These are phyloP conservation scores for Andrena praecox DNA, from an alignment of 2,888 invertebrate genomes.

Conservation along the genomic window DNA sequence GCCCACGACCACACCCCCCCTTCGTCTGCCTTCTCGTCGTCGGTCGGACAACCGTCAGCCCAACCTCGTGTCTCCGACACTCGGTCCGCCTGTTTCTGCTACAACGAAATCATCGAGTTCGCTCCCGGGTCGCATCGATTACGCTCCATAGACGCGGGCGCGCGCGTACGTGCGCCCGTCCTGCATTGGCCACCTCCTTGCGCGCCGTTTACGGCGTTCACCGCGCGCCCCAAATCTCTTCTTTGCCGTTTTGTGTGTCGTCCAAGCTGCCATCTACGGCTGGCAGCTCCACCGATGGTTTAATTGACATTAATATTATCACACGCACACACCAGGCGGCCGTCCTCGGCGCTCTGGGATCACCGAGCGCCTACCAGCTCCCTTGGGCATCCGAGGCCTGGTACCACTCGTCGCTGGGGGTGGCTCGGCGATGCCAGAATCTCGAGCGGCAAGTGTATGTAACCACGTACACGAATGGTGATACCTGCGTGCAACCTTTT, in stretches of 20 bases:
- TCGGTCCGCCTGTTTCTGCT: constrained; percentile 58
- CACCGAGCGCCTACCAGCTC: not conserved
- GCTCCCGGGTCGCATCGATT: constrained; percentile 43
- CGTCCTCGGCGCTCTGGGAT: not conserved
- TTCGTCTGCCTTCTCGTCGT: constrained; percentile 69
- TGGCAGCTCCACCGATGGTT: not conserved
- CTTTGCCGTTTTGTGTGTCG: constrained; percentile 24
- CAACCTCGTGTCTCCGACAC: constrained; percentile 52
- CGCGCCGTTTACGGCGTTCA: constrained; percentile 34
- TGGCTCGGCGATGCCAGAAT: not conserved
- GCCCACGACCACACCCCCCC: constrained; percentile 36
- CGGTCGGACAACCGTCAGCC: constrained; percentile 61
- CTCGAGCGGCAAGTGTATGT: not conserved
- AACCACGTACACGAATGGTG: not conserved
- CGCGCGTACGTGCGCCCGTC: too few species aligned
- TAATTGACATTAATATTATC: not conserved
- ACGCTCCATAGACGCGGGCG: not conserved
- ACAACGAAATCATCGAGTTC: constrained; percentile 54
- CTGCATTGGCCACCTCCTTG: constrained; percentile 15
- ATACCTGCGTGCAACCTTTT: constrained; percentile 20
- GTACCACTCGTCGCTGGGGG: not conserved
- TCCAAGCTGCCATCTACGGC: constrained; percentile 3
- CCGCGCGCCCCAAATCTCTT: constrained; percentile 16
- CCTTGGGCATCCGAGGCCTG: too few species aligned
- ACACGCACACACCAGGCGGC: not conserved